Evolutionary conservation across 2,888 invertebrate genomes (phyloP), one percentile per base, ranked within the genome.

Genomic region (Autographa pulchrina): DNA sequence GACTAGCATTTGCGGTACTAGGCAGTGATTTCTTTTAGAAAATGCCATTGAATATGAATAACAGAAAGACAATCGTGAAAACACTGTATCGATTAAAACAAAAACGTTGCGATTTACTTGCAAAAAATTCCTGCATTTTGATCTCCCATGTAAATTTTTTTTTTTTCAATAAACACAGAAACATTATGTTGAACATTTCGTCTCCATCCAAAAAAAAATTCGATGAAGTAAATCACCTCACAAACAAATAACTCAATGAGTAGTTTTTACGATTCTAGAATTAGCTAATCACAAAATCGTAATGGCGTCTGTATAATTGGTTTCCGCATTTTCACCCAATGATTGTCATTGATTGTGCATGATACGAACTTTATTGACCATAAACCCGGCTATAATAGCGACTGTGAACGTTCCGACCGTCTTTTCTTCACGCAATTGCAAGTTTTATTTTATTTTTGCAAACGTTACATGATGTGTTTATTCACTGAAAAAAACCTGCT

Each of bases 341-440:
- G 87, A 88, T 89, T 88, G 87, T 88, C 89, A 86, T 86, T 88
- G 88, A 89, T 88, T 85, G 86, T 85, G 75, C 85, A 86, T 89
- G 82, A 86, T 88, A 85, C 85, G 82, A 72, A 82, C 85, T 89
- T 88, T 86, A 88, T 83, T 80, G 85, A 70, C 77, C 85, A 77
- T 89, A 86, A 89, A 89, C 85, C 75, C 75, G 69, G 78, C 75
- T 77, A 81, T 89, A 89, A 89, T 85, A 69, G 80, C 77, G 73
- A 89, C 85, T 70, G 80, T 78, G 72, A 84, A 81, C 84, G 85
- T 86, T 85, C 70, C 68, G 82, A 78, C 84, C 77, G 73, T 82
- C 83, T 82, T 82, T 83, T 85, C 83, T 86, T 86, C 82, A 85
- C 76, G 74, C 78, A 81, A 86, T 84, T 82, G 81, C 81, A 84